Conservation (phyloP, 2,797 vertebrate genomes). For the Enteromius unitaeniatus region DNA sequence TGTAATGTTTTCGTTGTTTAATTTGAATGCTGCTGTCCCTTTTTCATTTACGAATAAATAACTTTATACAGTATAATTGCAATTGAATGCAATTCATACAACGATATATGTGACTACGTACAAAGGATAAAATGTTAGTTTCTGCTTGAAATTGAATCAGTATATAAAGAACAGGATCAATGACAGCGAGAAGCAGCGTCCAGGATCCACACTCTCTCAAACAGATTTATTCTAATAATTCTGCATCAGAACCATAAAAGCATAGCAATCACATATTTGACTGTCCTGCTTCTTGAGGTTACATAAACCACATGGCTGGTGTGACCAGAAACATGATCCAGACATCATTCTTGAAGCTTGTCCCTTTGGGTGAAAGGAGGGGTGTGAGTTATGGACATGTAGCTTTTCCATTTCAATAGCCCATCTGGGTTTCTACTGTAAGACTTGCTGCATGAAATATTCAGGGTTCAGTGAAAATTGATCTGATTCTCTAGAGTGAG, state of each 20-base stretch:
- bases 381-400: constrained; percentile 65
- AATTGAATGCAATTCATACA: neutral
- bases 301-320: constrained; percentile 74
- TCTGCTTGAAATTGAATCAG: neutral
- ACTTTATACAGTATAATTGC: neutral
- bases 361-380: constrained; percentile 66
- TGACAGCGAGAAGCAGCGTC: neutral
- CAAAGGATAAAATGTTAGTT: neutral
- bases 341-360: constrained; percentile 71
- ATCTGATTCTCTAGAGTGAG: constrained; percentile 85
- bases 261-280: constrained; percentile 32
- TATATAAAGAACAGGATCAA: neutral
- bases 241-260: constrained; percentile 38
- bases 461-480: constrained; percentile 83
- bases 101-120: neutral
- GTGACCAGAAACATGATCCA: constrained; percentile 77
- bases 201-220: neutral
- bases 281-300: constrained; percentile 54
- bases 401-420: constrained; percentile 69
- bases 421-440: constrained; percentile 72
- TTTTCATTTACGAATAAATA: neutral
- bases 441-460: constrained; percentile 80
- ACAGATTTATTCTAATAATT: constrained; percentile 35
- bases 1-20: neutral
- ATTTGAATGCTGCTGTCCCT: neutral